Evolutionary conservation across 1,140 invertebrate genomes (phyloP), one percentile per base, ranked within the genome.

Genomic region (Aphidius ervi): DNA sequence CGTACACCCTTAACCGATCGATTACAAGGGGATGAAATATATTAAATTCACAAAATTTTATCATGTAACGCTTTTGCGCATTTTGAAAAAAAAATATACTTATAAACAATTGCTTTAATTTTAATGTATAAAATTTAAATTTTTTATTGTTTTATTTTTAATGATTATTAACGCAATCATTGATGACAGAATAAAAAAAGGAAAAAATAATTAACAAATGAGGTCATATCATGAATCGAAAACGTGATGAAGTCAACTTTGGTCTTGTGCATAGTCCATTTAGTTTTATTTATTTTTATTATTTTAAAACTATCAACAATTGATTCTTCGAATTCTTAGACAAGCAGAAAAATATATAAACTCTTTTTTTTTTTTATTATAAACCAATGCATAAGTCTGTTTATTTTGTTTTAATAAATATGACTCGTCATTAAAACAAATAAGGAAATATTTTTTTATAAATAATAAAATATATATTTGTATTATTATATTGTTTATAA

Each of bases 1-100:
- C 55, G 55, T 62, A 62, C 60, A 46, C 60, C 42, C 7, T 43
- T 43, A 43, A 7, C 42, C 7, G 42, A 8, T 43, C 42, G 23
- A 39, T 40, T 55, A 55, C 50, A 31, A 41, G 39, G 7, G 8
- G 6, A 9, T 40, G 31, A 49, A 57, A 50, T 57, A 52, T 50
- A 57, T 62, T 52, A 42, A 62, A 57, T 45, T 31, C 4, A 3
- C 23, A 31, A 3, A 2, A 31, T 31, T 31, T 31, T 16, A 16
- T 31, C 23, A 31, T 31, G 23, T 31, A 31, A 31, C 23, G 23
- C 4, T 31, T 31, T 31, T 31, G 2, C 16, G 16, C 16, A 16
- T 16, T 16, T 16, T 16, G 16, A 16, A 16, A 16, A 16, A 16
- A 16, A 16, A 16, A 16, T 16, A 16, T 16, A n/a, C n/a, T n/a